Conservation (phyloP, 1,140 invertebrate species). For the Macrobrachium nipponense region DNA sequence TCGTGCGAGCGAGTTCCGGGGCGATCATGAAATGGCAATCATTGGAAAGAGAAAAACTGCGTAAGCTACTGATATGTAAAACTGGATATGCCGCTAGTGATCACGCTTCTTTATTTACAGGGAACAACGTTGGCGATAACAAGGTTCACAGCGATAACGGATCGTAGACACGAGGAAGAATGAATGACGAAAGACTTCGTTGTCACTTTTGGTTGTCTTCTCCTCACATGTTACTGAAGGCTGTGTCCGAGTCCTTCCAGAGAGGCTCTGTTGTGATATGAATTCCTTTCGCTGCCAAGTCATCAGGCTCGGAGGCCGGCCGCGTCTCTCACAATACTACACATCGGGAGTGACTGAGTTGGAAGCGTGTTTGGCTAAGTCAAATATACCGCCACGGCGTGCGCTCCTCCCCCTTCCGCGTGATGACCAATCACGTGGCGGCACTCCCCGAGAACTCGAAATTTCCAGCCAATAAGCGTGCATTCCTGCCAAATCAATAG, state of each 20-base stretch:
- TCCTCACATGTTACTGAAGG: slow-evolving; percentile 12
- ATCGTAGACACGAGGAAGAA: too few species aligned
- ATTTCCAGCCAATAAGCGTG: slow-evolving; percentile 42
- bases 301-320: slow-evolving; percentile 16
- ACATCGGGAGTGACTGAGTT: slow-evolving; percentile 44
- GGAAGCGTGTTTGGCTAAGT: slow-evolving; percentile 49
- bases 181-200: too few species aligned
- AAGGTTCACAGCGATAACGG: too few species aligned
- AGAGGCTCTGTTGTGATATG: too few species aligned
- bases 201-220: neutral
- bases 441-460: slow-evolving; percentile 27
- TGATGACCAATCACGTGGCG: slow-evolving; percentile 29
- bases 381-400: slow-evolving; percentile 50
- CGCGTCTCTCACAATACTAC: slow-evolving; percentile 17
- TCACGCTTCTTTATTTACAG: too few species aligned
- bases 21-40: too few species aligned
- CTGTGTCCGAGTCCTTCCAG: neutral
- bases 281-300: slow-evolving; percentile 7
- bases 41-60: too few species aligned
- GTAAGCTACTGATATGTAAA: too few species aligned
- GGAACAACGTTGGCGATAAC: too few species aligned
- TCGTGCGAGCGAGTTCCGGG: too few species aligned
- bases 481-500: slow-evolving; percentile 52
- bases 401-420: slow-evolving; percentile 32
- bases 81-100: too few species aligned